A percentile compares a stretch with the other conserved stretches of the same genome.
Evolutionary conservation across 92 coral and sea anemone species (phyloP).

Genomic region (Desmophyllum pertusum): DNA sequence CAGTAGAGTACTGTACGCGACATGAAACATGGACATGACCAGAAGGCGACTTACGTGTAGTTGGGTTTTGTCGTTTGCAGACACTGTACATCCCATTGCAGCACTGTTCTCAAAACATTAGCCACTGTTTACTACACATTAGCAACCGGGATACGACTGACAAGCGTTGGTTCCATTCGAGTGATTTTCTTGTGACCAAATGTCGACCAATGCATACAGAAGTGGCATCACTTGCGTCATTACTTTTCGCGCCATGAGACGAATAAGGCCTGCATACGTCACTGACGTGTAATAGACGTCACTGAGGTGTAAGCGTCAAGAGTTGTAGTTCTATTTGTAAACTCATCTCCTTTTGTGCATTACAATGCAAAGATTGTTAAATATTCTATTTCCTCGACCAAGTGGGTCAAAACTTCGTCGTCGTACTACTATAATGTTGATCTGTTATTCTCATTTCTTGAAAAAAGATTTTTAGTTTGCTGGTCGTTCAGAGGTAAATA

Average conservation of each 20-base stretch:
- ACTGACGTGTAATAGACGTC: neutral
- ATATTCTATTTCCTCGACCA: neutral
- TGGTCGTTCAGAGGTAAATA: neutral
- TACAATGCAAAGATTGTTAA: neutral
- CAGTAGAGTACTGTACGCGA: neutral
- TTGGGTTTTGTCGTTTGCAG: neutral
- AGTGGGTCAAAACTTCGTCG: neutral
- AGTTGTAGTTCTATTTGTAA: neutral
- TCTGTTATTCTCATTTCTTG: neutral
- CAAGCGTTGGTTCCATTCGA: neutral
- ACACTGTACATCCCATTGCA: constrained; percentile 34
- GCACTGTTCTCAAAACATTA: too few relatives aligned
- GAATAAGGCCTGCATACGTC: neutral
- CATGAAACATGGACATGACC: neutral
- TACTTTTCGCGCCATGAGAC: too few relatives aligned
- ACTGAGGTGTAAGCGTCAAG: neutral
- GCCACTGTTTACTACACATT: neutral
- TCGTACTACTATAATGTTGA: too few relatives aligned
- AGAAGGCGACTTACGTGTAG: constrained; percentile 2
- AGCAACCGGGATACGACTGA: neutral
- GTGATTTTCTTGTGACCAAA: neutral
- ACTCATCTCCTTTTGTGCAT: constrained; percentile 3
- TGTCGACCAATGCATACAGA: neutral
- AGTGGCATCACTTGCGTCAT: too few relatives aligned
- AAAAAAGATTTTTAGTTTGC: neutral